phyloP scores from a whole-genome alignment of 2,797 vertebrate species.

The Myotis daubentonii region DNA sequence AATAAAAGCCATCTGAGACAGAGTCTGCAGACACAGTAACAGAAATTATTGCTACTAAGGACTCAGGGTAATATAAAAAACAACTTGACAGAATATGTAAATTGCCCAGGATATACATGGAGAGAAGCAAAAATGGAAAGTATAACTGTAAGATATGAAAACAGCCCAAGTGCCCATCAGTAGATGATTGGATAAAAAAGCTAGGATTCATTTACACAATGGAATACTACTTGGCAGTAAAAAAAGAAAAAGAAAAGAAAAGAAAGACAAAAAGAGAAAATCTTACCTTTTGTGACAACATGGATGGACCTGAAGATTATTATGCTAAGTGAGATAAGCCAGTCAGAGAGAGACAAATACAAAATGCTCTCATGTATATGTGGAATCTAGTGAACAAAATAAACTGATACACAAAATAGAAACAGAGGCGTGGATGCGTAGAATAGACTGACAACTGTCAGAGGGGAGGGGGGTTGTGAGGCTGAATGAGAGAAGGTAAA shows the following conservation, averaged over 20 bases:
- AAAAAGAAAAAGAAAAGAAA: not conserved
- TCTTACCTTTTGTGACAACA: not conserved
- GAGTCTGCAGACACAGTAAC: slow-evolving; percentile 13
- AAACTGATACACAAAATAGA: not conserved
- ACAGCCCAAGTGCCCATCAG: not conserved
- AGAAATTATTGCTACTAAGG: not conserved
- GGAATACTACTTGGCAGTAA: not conserved
- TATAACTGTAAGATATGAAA: not conserved
- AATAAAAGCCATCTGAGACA: not conserved
- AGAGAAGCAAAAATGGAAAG: slow-evolving; percentile 9
- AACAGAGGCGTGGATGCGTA: not conserved
- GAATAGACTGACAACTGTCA: not conserved
- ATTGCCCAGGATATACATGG: not conserved
- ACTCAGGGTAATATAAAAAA: slow-evolving; percentile 31
- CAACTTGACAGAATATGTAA: slow-evolving; percentile 14
- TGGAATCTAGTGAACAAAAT: not conserved
- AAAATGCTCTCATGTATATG: not conserved
- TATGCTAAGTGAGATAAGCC: not conserved
- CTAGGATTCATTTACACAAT: not conserved
- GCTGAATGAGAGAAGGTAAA: not conserved
- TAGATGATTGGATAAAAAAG: not conserved
- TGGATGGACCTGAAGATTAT: not conserved
- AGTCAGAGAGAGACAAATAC: not conserved
- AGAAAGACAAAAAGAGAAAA: too few species aligned
- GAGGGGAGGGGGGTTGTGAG: not conserved